A percentile compares a stretch with the other conserved stretches of the same genome.
Evolutionary conservation across 1,140 invertebrate species (phyloP).

Genomic region (Aphelinus atriplicis): DNA sequence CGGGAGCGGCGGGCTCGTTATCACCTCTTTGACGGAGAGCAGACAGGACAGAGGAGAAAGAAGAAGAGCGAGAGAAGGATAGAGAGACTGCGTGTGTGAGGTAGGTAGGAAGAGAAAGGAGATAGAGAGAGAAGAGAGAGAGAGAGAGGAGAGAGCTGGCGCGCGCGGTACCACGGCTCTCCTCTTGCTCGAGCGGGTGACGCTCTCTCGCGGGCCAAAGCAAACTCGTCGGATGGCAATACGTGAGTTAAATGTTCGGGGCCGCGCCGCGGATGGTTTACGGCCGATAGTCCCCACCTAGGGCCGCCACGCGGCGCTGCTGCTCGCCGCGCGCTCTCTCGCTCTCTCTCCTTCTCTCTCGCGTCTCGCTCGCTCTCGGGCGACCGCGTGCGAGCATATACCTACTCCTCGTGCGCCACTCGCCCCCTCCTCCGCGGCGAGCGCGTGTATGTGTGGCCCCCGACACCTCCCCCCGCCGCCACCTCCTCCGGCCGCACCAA

Average conservation of each 20-base stretch:
- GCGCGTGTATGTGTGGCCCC: neutral
- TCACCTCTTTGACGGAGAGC: neutral
- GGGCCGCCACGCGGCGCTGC: slow-evolving; percentile 65
- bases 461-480: slow-evolving; percentile 1
- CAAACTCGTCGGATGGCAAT: slow-evolving; percentile 69
- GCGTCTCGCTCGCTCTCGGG: neutral
- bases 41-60: neutral
- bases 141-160: slow-evolving; percentile 11
- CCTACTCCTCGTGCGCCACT: slow-evolving; percentile 12
- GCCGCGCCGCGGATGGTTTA: slow-evolving; percentile 64
- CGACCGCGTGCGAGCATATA: neutral
- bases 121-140: neutral
- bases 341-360: too few species aligned
- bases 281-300: slow-evolving; percentile 67
- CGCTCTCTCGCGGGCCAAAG: slow-evolving; percentile 66
- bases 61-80: neutral
- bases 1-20: neutral
- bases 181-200: slow-evolving; percentile 56
- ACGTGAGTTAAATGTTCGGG: slow-evolving; percentile 69
- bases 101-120: neutral
- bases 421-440: neutral
- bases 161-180: slow-evolving; percentile 44
- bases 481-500: slow-evolving; percentile 9
- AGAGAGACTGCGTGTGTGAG: too few species aligned
- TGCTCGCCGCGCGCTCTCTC: slow-evolving; percentile 44